These are phyloP conservation scores for Lasiommata megera DNA, from an alignment of 2,888 invertebrate species.

Conservation along the genomic window DNA sequence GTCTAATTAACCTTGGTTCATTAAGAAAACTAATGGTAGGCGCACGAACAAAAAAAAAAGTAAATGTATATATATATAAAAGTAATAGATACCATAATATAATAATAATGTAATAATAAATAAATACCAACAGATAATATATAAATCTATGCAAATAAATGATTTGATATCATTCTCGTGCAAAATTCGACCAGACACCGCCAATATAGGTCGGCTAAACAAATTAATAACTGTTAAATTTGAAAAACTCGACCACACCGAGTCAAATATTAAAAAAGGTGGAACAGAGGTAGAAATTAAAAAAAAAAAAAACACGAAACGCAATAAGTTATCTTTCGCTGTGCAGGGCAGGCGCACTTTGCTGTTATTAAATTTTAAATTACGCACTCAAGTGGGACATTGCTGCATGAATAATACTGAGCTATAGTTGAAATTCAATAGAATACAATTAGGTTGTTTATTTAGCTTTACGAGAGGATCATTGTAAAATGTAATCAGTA, in stretches of 20 bases:
- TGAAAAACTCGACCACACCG: slow-evolving; percentile 5
- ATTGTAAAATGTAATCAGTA: background rate
- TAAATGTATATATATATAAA: too few species aligned
- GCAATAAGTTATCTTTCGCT: slow-evolving; percentile 33
- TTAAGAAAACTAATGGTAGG: too few species aligned
- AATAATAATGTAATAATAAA: too few species aligned
- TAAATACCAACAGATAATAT: too few species aligned
- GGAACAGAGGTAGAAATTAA: slow-evolving; percentile 18
- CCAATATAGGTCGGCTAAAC: background rate
- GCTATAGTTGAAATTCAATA: slow-evolving; percentile 37
- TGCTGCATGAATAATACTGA: slow-evolving; percentile 55
- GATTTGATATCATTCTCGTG: too few species aligned
- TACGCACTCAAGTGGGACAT: slow-evolving; percentile 50
- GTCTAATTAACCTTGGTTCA: too few species aligned
- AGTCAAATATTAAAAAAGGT: slow-evolving; percentile 31
- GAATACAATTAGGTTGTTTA: slow-evolving; percentile 32
- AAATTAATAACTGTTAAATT: slow-evolving; percentile 12
- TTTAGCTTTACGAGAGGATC: slow-evolving; percentile 18
- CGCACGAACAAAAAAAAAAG: too few species aligned
- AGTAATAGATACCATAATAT: too few species aligned
- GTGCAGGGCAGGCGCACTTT: slow-evolving; percentile 33
- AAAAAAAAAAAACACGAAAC: slow-evolving; percentile 26
- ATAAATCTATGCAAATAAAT: too few species aligned
- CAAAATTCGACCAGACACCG: too few species aligned
- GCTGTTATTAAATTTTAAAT: slow-evolving; percentile 44